Percentiles rank a stretch among this genome's conserved stretches.
Conservation (phyloP, 2,797 vertebrate species). For the Malacoraja senta region DNA sequence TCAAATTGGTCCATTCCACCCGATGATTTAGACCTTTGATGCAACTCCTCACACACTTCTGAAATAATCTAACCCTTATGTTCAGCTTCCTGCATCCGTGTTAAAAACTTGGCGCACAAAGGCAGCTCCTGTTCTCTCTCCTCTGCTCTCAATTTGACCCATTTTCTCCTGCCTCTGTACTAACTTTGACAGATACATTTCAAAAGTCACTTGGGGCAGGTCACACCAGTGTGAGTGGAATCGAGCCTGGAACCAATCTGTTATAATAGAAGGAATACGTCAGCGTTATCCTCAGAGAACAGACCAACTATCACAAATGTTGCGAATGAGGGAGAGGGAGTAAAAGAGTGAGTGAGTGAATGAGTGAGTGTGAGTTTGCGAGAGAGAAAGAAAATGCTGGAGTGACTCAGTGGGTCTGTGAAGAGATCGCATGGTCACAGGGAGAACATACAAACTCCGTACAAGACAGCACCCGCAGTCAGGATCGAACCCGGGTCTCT, state of each 20-base stretch:
- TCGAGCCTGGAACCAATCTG: background rate
- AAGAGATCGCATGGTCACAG: too few relatives aligned
- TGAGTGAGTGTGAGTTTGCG: too few relatives aligned
- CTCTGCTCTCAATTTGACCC: background rate
- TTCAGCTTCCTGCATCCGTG: slow-evolving; percentile 30
- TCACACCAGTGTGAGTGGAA: background rate
- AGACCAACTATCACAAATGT: background rate
- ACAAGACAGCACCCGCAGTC: too few relatives aligned
- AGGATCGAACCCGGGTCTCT: too few relatives aligned
- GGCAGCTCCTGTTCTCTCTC: slow-evolving; percentile 40
- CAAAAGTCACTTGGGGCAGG: background rate
- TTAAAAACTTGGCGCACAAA: slow-evolving; percentile 40
- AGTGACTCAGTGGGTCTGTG: too few relatives aligned
- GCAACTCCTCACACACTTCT: slow-evolving; percentile 12
- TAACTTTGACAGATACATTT: slow-evolving; percentile 18
- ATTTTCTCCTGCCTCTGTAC: background rate
- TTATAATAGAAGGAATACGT: background rate
- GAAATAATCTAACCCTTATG: slow-evolving; percentile 35
- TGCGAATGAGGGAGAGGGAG: too few relatives aligned
- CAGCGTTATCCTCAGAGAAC: background rate
- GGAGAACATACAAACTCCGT: too few relatives aligned
- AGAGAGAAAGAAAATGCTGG: too few relatives aligned
- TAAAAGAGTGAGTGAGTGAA: too few relatives aligned
- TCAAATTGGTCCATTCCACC: background rate
- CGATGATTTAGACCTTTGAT: background rate